Evolutionary conservation across 2,888 invertebrate genomes (phyloP).

Genomic region (Tenthredo scrophulariae): DNA sequence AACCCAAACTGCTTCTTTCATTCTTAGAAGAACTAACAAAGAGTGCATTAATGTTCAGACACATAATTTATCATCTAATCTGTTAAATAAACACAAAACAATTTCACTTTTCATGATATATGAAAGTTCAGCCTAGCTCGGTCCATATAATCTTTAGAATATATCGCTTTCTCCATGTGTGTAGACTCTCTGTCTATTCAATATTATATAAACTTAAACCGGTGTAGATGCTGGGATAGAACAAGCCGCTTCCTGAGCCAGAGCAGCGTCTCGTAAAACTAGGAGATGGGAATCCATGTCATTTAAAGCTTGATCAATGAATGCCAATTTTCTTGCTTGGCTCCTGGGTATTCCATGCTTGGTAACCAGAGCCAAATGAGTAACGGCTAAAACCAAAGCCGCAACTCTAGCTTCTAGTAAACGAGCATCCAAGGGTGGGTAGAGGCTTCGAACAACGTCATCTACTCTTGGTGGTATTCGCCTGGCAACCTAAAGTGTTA

Average conservation of each 20-base stretch:
- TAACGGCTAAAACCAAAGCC: slow-evolving; percentile 84
- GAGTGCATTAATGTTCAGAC: neutral
- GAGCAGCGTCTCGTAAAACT: slow-evolving; percentile 79
- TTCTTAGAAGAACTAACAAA: neutral
- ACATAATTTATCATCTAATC: neutral
- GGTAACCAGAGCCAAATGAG: slow-evolving; percentile 84
- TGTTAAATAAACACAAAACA: neutral
- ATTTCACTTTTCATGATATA: neutral
- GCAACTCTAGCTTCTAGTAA: slow-evolving; percentile 85
- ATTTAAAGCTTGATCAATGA: slow-evolving; percentile 83
- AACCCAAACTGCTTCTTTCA: neutral
- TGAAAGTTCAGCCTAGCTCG: neutral
- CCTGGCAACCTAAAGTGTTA: slow-evolving; percentile 80
- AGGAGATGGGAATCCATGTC: slow-evolving; percentile 84
- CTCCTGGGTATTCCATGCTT: slow-evolving; percentile 80
- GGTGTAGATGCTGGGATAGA: slow-evolving; percentile 76
- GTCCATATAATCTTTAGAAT: neutral
- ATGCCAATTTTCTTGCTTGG: slow-evolving; percentile 78
- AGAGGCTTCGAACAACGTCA: slow-evolving; percentile 86
- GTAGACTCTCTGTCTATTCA: neutral
- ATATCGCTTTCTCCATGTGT: neutral
- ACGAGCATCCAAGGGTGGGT: slow-evolving; percentile 85
- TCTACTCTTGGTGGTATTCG: slow-evolving; percentile 85
- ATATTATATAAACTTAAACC: slow-evolving; percentile 62
- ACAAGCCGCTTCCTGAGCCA: slow-evolving; percentile 79